phyloP scores from a whole-genome alignment of 2,797 vertebrate species.

The Anguilla marmorata region DNA sequence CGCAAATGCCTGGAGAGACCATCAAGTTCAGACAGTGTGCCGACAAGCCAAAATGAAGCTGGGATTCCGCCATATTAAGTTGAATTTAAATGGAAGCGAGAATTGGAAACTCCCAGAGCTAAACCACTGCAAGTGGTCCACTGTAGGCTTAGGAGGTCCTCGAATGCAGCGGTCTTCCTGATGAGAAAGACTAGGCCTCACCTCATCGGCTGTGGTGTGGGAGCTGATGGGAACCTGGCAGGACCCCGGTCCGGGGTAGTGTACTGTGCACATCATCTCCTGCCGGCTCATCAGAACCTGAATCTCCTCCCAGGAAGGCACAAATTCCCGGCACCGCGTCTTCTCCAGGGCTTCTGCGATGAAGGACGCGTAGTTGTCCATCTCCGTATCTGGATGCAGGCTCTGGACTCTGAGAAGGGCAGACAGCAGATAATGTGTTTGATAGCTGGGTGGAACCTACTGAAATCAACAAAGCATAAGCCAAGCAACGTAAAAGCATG shows the following conservation, averaged over 20 bases:
- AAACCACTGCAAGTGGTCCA: not conserved
- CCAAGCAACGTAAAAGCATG: not conserved
- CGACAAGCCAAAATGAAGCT: not conserved
- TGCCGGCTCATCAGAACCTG: conserved; percentile 83
- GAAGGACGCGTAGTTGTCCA: conserved; percentile 89
- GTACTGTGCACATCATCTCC: conserved; percentile 84
- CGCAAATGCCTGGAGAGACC: not conserved
- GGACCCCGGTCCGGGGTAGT: conserved; percentile 83
- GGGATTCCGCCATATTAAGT: not conserved
- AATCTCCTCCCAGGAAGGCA: conserved; percentile 94
- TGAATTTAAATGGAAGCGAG: not conserved
- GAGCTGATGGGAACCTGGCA: conserved; percentile 88
- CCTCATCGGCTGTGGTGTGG: conserved; percentile 92
- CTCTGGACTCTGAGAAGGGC: conserved; percentile 78
- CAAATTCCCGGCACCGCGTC: conserved; percentile 83
- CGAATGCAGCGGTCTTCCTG: not conserved
- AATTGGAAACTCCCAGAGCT: not conserved
- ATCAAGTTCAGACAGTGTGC: not conserved
- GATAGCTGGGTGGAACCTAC: not conserved
- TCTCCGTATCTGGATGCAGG: conserved; percentile 80
- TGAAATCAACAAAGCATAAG: not conserved
- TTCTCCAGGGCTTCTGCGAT: conserved; percentile 85
- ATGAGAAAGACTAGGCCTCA: conserved; percentile 56
- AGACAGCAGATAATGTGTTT: not conserved
- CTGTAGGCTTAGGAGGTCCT: not conserved